These are phyloP conservation scores for Bubo blakistoni DNA, from an alignment of 2,113 vertebrate genomes.

Conservation along the genomic window DNA sequence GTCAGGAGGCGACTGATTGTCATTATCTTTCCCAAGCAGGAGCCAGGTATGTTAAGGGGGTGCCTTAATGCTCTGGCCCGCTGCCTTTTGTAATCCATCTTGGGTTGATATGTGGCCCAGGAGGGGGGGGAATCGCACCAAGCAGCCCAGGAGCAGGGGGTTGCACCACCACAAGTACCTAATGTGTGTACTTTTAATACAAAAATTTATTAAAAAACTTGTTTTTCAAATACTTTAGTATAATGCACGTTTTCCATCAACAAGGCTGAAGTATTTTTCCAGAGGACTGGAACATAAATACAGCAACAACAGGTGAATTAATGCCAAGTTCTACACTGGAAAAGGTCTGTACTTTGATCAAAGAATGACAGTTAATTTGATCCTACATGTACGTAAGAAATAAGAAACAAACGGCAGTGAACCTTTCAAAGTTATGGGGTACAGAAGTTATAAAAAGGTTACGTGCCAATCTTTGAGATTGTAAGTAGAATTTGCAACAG, in stretches of 20 bases:
- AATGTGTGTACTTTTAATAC: background rate
- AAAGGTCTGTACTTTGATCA: background rate
- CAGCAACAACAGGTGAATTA: background rate
- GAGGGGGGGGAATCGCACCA: no score
- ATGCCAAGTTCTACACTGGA: background rate
- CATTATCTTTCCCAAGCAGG: no score
- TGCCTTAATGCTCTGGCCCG: no score
- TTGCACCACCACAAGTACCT: background rate
- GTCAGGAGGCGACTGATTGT: no score
- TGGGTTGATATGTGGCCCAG: no score
- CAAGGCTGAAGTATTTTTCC: background rate
- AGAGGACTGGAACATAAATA: background rate
- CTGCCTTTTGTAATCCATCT: no score
- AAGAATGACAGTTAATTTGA: background rate
- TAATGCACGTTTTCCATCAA: background rate
- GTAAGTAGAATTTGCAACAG: background rate
- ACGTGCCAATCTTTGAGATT: background rate
- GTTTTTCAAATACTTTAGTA: background rate
- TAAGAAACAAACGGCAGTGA: background rate
- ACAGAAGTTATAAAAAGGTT: background rate
- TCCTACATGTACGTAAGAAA: rapidly evolving
- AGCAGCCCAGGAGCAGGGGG: no score
- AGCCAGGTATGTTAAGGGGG: no score
- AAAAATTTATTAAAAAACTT: background rate
- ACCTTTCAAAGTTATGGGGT: background rate